Evolutionary conservation across 2,113 vertebrate genomes (phyloP), one percentile per base, ranked within the genome.

Genomic region (Heterotis niloticus): DNA sequence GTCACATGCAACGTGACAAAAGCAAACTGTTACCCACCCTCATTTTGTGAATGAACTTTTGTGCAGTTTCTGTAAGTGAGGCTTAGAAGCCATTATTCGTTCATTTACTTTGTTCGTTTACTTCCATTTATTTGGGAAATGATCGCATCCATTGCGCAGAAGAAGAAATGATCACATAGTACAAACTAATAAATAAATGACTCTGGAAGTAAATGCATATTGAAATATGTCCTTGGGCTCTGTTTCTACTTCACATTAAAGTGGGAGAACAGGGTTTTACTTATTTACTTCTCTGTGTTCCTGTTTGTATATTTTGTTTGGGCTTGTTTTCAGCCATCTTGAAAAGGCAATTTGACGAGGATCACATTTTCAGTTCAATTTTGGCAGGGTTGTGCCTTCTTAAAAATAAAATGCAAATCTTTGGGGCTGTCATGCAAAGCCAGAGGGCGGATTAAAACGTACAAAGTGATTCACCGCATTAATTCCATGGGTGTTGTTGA

Each of bases 371-470:
- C 23, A 54, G n/a, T 54, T 74, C 57, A 23, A 74, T 74, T 57
- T 74, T 74, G 23, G 7, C 71, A 26, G 54, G 71, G 23, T 28
- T 56, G 54, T 28, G 16, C 54, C 34, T 72, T 59, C 71, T 74
- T 74, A 59, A 74, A 74, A 74, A 59, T 74, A 59, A 74, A 74
- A 57, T 74, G 24, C 54, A 59, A 74, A 59, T 74, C 57, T 26
- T n/a, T n/a, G 51, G 24, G 23, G 13, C 14, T 57, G 52, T 74
- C 52, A 74, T 23, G 7, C 18, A 23, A 74, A 74, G 52, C 54
- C 71, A 74, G 71, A 74, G 71, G 54, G 24, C 56, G 16, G 52
- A 74, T 28, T 59, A 23, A 57, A 74, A 73, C 20, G 51, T 54
- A 56, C 71, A 73, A 28, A 26, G 51, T 59, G 71, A 73, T 57